These are phyloP conservation scores for Teinopalpus imperialis DNA, from an alignment of 2,888 invertebrate species.

Conservation along the genomic window DNA sequence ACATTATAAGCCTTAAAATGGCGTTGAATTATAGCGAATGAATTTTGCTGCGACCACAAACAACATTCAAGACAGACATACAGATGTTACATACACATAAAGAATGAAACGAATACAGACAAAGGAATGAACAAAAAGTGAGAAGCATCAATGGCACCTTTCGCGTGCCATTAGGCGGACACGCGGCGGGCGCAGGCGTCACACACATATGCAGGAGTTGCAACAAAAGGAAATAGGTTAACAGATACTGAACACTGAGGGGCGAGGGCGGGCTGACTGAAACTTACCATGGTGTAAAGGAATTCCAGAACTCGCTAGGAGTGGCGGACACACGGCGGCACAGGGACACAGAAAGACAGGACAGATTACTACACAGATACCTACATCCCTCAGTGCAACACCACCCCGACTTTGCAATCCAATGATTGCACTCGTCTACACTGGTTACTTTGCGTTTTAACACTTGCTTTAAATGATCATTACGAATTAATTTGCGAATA, in stretches of 20 bases:
- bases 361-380: slow-evolving; percentile 84
- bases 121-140: slow-evolving; percentile 78
- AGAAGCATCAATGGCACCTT: slow-evolving; percentile 75
- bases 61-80: slow-evolving; percentile 81
- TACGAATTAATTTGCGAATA: slow-evolving; percentile 44
- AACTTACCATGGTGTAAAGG: slow-evolving; percentile 99
- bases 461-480: slow-evolving; percentile 57
- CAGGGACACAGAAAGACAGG: slow-evolving; percentile 87
- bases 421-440: slow-evolving; percentile 73
- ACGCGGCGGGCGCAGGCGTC: slow-evolving; percentile 69
- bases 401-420: slow-evolving; percentile 75
- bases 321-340: slow-evolving; percentile 86
- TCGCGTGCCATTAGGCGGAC: slow-evolving; percentile 68
- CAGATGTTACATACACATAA: slow-evolving; percentile 83
- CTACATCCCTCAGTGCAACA: slow-evolving; percentile 82
- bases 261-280: slow-evolving; percentile 84
- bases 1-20: slow-evolving; percentile 26
- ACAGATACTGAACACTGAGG: slow-evolving; percentile 82
- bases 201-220: slow-evolving; percentile 81
- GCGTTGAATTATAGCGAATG: slow-evolving; percentile 43
- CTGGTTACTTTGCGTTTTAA: slow-evolving; percentile 80
- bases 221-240: slow-evolving; percentile 81
- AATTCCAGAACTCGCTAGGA: slow-evolving; percentile 99
- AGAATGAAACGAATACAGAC: slow-evolving; percentile 82
- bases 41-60: slow-evolving; percentile 73